Conservation (phyloP, 35 echinoderm and acorn worm genomes). For the Heliocidaris erythrogramma region DNA sequence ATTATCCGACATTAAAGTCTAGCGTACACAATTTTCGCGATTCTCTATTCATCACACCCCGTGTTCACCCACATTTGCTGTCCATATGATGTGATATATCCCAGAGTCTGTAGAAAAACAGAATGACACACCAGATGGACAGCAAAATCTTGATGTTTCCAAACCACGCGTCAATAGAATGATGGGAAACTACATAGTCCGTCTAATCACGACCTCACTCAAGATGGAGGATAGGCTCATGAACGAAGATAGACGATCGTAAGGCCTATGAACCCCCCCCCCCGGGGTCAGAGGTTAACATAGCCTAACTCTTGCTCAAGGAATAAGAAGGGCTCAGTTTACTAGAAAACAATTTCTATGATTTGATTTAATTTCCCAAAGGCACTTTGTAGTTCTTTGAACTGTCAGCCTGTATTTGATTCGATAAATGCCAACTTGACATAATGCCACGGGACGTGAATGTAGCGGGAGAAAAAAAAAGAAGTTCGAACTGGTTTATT, state of each 20-base stretch:
- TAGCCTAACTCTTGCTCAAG: neutral
- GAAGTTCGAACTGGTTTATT: neutral
- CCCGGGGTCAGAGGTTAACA: neutral
- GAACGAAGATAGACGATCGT: neutral
- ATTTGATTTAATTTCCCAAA: constrained; percentile 13
- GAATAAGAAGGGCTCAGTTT: neutral
- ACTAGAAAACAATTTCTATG: constrained; percentile 1
- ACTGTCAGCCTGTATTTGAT: neutral
- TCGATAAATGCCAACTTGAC: neutral
- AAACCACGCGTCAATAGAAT: too few species aligned
- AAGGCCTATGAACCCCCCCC: neutral
- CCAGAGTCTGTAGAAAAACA: too few species aligned
- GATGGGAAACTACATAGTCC: neutral
- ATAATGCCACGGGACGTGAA: neutral
- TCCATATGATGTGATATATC: too few species aligned
- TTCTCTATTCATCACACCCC: too few species aligned
- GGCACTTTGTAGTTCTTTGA: neutral
- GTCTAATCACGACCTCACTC: neutral
- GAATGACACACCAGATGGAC: too few species aligned
- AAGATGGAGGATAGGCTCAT: neutral
- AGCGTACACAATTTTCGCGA: too few species aligned
- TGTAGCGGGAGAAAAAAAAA: neutral
- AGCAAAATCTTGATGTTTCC: too few species aligned
- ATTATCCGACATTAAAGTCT: too few species aligned
- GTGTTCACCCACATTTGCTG: too few species aligned